Conservation (phyloP, 1,140 invertebrate species). For the Meloidogyne chitwoodi region DNA sequence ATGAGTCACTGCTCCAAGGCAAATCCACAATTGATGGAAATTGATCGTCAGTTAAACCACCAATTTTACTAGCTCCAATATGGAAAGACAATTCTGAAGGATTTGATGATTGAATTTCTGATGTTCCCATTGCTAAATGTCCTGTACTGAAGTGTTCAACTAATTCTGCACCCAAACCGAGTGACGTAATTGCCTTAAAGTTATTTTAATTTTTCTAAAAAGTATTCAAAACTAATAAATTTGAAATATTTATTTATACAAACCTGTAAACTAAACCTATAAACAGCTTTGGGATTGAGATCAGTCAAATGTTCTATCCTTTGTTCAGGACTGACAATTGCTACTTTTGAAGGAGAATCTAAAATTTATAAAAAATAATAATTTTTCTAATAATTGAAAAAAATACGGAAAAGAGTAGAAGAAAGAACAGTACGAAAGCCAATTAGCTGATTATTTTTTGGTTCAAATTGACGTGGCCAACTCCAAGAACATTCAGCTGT, state of each 20-base stretch:
- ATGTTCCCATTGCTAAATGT: neutral
- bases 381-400: neutral
- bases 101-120: neutral
- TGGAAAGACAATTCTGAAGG: neutral
- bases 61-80: neutral
- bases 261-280: constrained; percentile 2
- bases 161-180: constrained; percentile 18
- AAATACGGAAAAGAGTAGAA: neutral
- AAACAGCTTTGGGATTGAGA: constrained; percentile 4
- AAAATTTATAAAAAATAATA: neutral
- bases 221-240: neutral
- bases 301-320: neutral
- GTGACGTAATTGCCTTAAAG: constrained; percentile 17
- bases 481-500: constrained; percentile 20
- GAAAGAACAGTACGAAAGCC: constrained; percentile 14
- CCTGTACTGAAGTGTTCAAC: constrained; percentile 19
- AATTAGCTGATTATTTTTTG: neutral
- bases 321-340: constrained; percentile 10
- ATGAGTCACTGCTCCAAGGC: neutral
- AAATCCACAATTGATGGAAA: neutral
- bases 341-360: constrained; percentile 19
- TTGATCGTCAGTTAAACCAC: neutral
- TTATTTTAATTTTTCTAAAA: too few species aligned
- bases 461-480: neutral
- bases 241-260: neutral